Evolutionary conservation across 2,797 vertebrate species (phyloP), one percentile per base, ranked within the genome.

Genomic region (Argya squamiceps): DNA sequence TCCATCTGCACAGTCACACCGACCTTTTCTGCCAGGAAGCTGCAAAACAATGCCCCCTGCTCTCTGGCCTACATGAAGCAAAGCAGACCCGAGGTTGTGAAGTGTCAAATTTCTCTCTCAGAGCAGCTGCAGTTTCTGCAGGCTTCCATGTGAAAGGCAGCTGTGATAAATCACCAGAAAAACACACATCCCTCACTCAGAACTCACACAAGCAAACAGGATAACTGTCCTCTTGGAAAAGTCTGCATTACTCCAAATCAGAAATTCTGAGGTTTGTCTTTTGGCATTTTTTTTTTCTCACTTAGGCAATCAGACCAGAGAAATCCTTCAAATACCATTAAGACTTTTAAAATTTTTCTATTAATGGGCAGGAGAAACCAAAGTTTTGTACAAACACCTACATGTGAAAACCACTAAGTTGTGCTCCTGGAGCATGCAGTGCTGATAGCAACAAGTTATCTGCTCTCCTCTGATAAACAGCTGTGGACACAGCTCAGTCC

Each of bases 391-490:
- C 46, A 71, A 65, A 76, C 36, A 82, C 27, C 23, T 55, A 36
- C 32, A 34, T 2, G 27, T 43, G 10, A 49, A 49, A 70, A 76
- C 16, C 32, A 32, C 34, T 26, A 59, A 92, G 36, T 44, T 67
- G 47, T 0, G 3, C 46, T 91, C 15, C 52, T 52, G 22, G 17
- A 89, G 44, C 41, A 15, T 0, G 9, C 46, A 73, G 13, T 8
- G 22, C 55, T 39, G 93, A 96, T 16, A 95, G 80, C 70, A 84
- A 41, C 44, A 56, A 89, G 77, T 60, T 79, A 79, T 84, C 94
- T 92, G 88, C 80, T 63, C 56, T 84, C 32, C 70, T 52, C 73
- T 79, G 82, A 96, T 84, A 91, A 95, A 55, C 94, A 96, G 82
- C 91, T 91, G 71, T 53, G 73, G 75, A 68, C 88, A 62, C 56